These are phyloP conservation scores for Sceloporus tristichus DNA, from an alignment of 2,113 vertebrate genomes.

Conservation along the genomic window DNA sequence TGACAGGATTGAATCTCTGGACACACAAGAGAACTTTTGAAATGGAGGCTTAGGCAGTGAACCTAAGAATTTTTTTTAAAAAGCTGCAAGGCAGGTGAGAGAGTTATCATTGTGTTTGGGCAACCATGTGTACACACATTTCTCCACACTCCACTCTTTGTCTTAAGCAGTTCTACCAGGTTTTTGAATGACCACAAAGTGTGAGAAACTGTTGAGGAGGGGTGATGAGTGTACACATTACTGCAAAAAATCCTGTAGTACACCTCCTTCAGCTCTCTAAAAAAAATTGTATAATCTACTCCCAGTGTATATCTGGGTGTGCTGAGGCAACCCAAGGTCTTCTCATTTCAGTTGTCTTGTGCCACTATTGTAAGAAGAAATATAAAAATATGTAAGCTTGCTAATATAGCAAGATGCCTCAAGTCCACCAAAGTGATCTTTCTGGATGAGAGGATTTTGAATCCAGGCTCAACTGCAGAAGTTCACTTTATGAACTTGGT, in stretches of 20 bases:
- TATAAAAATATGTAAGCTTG: background rate
- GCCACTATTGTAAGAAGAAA: too few species aligned
- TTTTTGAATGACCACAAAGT: background rate
- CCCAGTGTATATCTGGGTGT: background rate
- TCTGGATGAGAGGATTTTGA: background rate
- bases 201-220: background rate
- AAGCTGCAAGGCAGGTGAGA: background rate
- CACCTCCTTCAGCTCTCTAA: too few species aligned
- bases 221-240: background rate
- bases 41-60: background rate
- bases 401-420: background rate
- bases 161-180: background rate
- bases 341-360: background rate
- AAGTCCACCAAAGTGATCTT: background rate
- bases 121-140: background rate
- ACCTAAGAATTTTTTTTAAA: background rate
- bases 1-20: too few species aligned
- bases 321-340: background rate
- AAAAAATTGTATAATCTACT: too few species aligned
- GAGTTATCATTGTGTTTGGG: background rate
- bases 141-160: background rate
- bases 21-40: too few species aligned
- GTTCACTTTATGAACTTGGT: too few species aligned
- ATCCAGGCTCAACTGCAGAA: too few species aligned
- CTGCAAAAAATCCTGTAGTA: background rate